phyloP scores from a whole-genome alignment of 2,113 vertebrate species.

The Panurus biarmicus region DNA sequence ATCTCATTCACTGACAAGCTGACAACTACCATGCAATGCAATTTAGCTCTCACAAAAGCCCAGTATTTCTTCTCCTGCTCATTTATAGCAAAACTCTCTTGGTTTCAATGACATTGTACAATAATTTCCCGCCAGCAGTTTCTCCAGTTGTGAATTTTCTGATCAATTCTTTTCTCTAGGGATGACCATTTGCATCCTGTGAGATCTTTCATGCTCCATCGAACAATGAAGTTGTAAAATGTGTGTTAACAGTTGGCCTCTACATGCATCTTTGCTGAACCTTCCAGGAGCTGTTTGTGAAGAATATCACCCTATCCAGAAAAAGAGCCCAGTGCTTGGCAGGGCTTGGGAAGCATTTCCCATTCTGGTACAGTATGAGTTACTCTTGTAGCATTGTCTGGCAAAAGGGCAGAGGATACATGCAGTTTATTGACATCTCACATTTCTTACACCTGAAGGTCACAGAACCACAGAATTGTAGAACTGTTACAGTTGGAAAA shows the following conservation, averaged over 20 bases:
- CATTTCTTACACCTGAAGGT: neutral
- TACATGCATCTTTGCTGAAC: neutral
- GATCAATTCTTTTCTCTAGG: conserved; percentile 15
- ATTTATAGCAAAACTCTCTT: conserved; percentile 23
- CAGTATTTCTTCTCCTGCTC: neutral
- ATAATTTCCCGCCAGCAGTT: neutral
- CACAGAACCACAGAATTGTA: neutral
- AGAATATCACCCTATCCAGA: neutral
- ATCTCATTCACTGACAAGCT: conserved; percentile 58
- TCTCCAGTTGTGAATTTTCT: neutral
- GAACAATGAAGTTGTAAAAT: neutral
- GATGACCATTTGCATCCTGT: conserved; percentile 9
- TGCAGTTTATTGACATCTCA: neutral
- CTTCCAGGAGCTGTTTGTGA: neutral
- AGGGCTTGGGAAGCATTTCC: neutral
- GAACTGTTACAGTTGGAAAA: neutral
- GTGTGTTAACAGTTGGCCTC: neutral
- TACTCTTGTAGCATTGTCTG: neutral
- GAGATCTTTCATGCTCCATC: neutral
- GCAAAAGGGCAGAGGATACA: neutral
- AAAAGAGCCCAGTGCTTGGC: neutral
- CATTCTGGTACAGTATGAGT: neutral
- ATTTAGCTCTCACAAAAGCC: conserved; percentile 32
- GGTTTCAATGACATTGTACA: neutral
- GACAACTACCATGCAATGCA: conserved; percentile 39